Evolutionary conservation across 2,113 vertebrate genomes (phyloP), one percentile per base, ranked within the genome.

Genomic region (Athene noctua): DNA sequence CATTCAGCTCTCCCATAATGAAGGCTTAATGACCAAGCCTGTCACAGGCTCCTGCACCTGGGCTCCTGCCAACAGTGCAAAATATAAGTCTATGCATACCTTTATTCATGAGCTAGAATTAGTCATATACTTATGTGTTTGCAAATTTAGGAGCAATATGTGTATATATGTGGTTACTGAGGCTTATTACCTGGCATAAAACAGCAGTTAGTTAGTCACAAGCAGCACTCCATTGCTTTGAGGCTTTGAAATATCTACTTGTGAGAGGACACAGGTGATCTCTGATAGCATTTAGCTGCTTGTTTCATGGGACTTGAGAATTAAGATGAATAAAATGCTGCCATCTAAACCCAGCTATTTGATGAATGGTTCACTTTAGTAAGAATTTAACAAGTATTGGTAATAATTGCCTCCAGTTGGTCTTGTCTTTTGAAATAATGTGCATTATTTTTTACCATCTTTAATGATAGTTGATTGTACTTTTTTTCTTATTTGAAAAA

Each of bases 121-220:
- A 92, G 57, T 95, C 73, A 77, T 62, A 38, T 63, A 38, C 47
- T 52, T 84, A 15, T 0, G 21, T 57, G 38, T 91, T 72, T 72
- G 30, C 44, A 87, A 63, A 87, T 85, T 95, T 36, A 54, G 47
- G 80, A 82, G 51, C 57, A 85, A 2, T 90, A n/a, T 66, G 11
- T 80, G 25, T 67, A 22, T 89, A 12, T 92, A 59, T 61, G 68
- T 75, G 61, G 73, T 95, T 89, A 46, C 19, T 84, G 88, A 94
- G 86, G 57, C 55, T 95, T 85, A 26, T 72, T 92, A 85, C 80
- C 84, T 85, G 85, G 51, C 18, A 36, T 91, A 73, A 92, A 87
- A 93, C 80, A 79, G 21, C 55, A 65, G 59, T 63, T 81, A 30
- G 16, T 71, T 66, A 70, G 63, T 84, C 68, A 78, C 0, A 0